Base-by-base conservation (phyloP, 2,797 vertebrate genomes). In the Sebastes umbrosus region DNA sequence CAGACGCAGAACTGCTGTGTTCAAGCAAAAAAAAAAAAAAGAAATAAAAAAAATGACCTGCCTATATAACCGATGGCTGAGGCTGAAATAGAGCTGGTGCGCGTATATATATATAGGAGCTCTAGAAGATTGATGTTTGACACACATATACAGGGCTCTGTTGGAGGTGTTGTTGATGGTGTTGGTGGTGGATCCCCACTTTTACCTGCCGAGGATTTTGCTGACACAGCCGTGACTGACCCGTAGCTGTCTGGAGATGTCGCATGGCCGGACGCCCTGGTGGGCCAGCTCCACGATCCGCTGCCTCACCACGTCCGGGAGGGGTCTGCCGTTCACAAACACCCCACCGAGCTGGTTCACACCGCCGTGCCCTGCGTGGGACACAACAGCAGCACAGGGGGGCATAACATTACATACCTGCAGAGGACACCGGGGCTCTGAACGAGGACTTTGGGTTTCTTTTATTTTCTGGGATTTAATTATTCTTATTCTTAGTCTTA, bases 311-410 rank as follows among this genome's bases (percentile, higher is more conserved):
- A 99, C 98, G 93, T 99, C 98, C 91, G 98, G 98, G 90, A 99
- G 97, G 93, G 98, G 98, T 95, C 98, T 97, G 96, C 98, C 98
- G 95, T 99, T 99, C 94, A 99, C 98, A 96, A 99, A 99, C 96
- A 99, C 98, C 96, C 98, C 98, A 90, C 98, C 98, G 92, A 99
- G 97, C 97, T 99, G 98, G 96, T 99, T 99, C 94, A 99, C 98
- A 96, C 98, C 98, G 96, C 98, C 98, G 95, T 99, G 98, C 96
- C 98, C 98, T 99, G 97, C 97, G 97, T 97, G 97, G 97, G 96
- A 97, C 85, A 97, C 95, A 97, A 96, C 95, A 96, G 92, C 94
- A 93, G 93, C 94, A 95, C 95, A 90, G 92, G 93, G 94, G 94
- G 90, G 96, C 95, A 95, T 96, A 96, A 96, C 96, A 96, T 96